A percentile compares a stretch with the other conserved stretches of the same genome.
phyloP scores from a whole-genome alignment of 2,888 invertebrate species.

The Melanophora roralis region DNA sequence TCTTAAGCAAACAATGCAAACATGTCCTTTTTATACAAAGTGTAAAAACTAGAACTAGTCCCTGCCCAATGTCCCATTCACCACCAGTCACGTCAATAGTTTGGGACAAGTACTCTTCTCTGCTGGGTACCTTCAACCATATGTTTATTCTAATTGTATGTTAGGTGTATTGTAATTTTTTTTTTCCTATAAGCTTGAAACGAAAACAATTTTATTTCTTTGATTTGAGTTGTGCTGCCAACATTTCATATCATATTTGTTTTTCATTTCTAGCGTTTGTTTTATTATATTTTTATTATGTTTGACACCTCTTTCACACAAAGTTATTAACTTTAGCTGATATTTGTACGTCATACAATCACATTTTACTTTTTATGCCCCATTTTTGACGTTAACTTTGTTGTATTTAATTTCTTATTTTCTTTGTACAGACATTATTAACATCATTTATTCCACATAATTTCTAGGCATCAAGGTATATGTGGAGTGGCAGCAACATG shows the following conservation, averaged over 20 bases:
- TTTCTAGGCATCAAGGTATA: background rate
- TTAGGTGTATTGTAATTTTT: too few relatives aligned
- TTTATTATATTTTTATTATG: constrained; percentile 61
- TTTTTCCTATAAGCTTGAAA: background rate
- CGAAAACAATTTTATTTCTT: constrained; percentile 26
- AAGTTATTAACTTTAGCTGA: constrained; percentile 42
- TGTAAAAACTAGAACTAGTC: too few relatives aligned
- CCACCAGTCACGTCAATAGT: too few relatives aligned
- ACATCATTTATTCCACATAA: constrained; percentile 31
- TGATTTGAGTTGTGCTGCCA: constrained; percentile 39
- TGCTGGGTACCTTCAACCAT: background rate
- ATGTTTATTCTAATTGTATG: background rate
- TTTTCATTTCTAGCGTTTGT: constrained; percentile 51
- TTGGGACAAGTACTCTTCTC: too few relatives aligned
- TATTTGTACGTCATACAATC: constrained; percentile 1
- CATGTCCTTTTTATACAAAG: too few relatives aligned
- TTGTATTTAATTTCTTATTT: background rate
- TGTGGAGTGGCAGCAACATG: constrained; percentile 12
- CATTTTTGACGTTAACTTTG: constrained; percentile 30
- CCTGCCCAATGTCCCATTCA: too few relatives aligned
- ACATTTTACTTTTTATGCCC: background rate
- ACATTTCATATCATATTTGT: constrained; percentile 59
- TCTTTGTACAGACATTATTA: constrained; percentile 30
- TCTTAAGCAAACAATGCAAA: too few relatives aligned
- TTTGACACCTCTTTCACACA: constrained; percentile 61